phyloP scores from a whole-genome alignment of 2,888 invertebrate species.

The Theodoxus fluviatilis region DNA sequence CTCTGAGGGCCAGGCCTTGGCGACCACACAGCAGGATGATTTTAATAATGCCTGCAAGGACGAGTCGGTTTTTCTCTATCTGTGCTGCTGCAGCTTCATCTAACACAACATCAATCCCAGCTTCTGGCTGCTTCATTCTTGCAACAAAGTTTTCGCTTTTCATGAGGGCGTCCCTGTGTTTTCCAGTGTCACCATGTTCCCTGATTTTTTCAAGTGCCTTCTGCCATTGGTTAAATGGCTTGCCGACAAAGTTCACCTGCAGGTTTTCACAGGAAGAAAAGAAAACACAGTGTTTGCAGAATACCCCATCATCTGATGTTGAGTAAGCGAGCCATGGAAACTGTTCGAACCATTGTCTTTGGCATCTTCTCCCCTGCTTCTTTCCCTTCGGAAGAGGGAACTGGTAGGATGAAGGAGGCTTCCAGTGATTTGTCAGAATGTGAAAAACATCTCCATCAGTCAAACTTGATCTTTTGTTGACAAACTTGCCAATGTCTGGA shows the following conservation, averaged over 20 bases:
- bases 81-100: not conserved
- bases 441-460: too few relatives aligned
- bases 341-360: too few relatives aligned
- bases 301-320: too few relatives aligned
- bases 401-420: too few relatives aligned
- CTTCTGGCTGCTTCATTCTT: not conserved
- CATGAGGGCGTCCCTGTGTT: not conserved
- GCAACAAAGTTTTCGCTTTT: not conserved
- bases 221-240: not conserved
- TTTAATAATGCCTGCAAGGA: slow-evolving; percentile 31
- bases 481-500: too few relatives aligned
- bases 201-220: not conserved
- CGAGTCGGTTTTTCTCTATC: slow-evolving; percentile 29
- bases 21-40: slow-evolving; percentile 34
- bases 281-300: too few relatives aligned
- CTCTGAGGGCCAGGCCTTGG: slow-evolving; percentile 33
- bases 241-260: not conserved
- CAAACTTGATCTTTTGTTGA: too few relatives aligned
- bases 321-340: too few relatives aligned
- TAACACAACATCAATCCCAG: not conserved
- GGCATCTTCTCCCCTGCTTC: too few relatives aligned
- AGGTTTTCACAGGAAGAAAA: too few relatives aligned
- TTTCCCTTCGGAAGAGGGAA: too few relatives aligned
- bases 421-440: too few relatives aligned
- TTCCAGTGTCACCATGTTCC: not conserved